phyloP scores from a whole-genome alignment of 2,888 invertebrate genomes.

The Chelonus formosanus region DNA sequence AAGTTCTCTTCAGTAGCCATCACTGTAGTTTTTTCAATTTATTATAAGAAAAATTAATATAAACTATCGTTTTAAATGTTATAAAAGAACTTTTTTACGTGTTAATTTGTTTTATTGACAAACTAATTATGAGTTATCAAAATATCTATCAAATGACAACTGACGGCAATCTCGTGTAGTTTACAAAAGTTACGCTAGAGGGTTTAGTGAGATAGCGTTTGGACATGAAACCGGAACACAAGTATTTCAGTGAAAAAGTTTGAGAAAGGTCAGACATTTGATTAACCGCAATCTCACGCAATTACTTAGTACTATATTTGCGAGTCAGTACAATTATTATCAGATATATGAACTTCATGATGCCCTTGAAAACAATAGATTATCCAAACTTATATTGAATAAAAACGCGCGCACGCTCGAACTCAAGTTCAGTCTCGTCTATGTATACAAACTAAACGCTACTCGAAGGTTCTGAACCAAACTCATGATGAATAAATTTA shows the following conservation, averaged over 20 bases:
- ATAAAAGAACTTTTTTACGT: too few species aligned
- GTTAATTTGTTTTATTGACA: neutral
- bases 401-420: too few species aligned
- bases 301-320: neutral
- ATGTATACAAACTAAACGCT: too few species aligned
- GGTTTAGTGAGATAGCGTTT: neutral
- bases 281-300: constrained; percentile 8
- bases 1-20: constrained; percentile 55
- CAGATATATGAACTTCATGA: constrained; percentile 2
- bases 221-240: too few species aligned
- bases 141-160: constrained; percentile 5
- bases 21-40: neutral
- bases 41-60: neutral
- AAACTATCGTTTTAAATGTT: too few species aligned
- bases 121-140: neutral
- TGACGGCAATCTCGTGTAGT: neutral
- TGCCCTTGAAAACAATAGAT: too few species aligned
- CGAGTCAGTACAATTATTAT: constrained; percentile 16
- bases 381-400: too few species aligned
- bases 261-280: constrained; percentile 15
- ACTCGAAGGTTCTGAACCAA: too few species aligned
- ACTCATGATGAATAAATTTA: too few species aligned
- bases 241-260: constrained; percentile 5
- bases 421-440: too few species aligned
- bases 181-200: neutral